Base-by-base conservation (phyloP, 1,140 invertebrate species). In the Drosophila mojavensis region DNA sequence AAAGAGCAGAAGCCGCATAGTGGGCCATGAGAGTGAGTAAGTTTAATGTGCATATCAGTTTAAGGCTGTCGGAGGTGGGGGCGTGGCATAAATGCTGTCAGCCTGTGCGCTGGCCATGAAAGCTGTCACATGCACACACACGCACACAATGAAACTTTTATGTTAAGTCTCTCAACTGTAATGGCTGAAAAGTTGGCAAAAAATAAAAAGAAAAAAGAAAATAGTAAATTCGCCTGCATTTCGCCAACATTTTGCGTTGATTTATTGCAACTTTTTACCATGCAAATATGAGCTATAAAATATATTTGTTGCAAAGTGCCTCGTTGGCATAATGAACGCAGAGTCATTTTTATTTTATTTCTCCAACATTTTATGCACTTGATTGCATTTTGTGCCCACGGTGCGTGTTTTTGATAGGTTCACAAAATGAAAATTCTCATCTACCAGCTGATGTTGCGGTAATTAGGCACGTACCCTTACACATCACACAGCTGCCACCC, bases 21-120 rank as follows among this genome's bases (percentile, higher is more conserved):
- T 6, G 26, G 13, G 33, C 6, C 36, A 70, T 60, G 69, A 56
- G 56, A 72, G 68, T 69, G 76, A 56, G 70, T 88, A 83, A 78
- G 70, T 88, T 17, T 1, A 26, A 26, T 36, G 26, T 24, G 63
- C 10, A 41, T 20, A 17, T 20, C 15, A 11, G 15, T 28, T 15
- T 4, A 26, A 36, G 48, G 33, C 9, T 9, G 20, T 24, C 20
- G 9, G 33, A 7, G 20, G 7, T 1, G n/a, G 33, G 33, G 47
- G n/a, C 24, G 54, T 20, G 17, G 17, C 17, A 47, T 47, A 61
- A 39, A 36, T 56, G 43, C 51, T 41, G 50, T 30, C 66, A 69
- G 48, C 28, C 28, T 41, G 56, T 30, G 11, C 50, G 41, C 45
- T 51, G 1, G 7, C 9, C 51, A 15, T 54, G 26, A 26, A 7